These are phyloP conservation scores for Silurus aristotelis DNA, from an alignment of 2,797 vertebrate genomes.

Conservation along the genomic window DNA sequence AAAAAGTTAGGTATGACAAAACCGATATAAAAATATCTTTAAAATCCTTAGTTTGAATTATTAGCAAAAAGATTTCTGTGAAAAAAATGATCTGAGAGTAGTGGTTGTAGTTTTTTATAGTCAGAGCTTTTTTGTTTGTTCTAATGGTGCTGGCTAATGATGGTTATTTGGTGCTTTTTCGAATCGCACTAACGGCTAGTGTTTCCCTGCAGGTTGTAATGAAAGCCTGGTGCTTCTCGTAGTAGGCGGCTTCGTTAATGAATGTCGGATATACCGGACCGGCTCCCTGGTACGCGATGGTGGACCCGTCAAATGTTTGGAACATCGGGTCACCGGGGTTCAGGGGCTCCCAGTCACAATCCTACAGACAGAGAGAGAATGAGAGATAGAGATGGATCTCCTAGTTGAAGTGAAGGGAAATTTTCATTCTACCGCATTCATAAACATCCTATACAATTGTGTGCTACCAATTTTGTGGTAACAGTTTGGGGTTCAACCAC, in stretches of 20 bases:
- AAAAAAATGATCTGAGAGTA: neutral
- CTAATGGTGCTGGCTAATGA: neutral
- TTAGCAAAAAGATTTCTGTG: neutral
- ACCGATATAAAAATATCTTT: conserved; percentile 58
- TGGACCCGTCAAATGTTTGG: conserved; percentile 87
- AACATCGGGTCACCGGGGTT: conserved; percentile 91
- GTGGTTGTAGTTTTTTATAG: neutral
- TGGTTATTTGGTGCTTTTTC: conserved; percentile 57
- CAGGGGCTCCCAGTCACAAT: conserved; percentile 94
- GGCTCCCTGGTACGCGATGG: conserved; percentile 82
- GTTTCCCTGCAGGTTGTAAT: conserved; percentile 83
- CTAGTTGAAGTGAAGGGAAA: too few species aligned
- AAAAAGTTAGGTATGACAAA: conserved; percentile 55
- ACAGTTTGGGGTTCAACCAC: too few species aligned
- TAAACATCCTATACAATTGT: too few species aligned
- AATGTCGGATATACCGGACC: conserved; percentile 87
- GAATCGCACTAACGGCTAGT: conserved; percentile 77
- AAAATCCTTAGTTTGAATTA: conserved; percentile 10
- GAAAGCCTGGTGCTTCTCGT: conserved; percentile 95
- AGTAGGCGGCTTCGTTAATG: conserved; percentile 97
- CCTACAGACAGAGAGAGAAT: conserved; percentile 71
- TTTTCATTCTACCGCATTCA: too few species aligned
- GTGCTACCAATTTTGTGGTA: too few species aligned
- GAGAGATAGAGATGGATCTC: conserved; percentile 32
- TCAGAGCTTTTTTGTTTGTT: neutral